Evolutionary conservation across 2,888 invertebrate genomes (phyloP), one percentile per base, ranked within the genome.

Genomic region (Mythimna ferrago): DNA sequence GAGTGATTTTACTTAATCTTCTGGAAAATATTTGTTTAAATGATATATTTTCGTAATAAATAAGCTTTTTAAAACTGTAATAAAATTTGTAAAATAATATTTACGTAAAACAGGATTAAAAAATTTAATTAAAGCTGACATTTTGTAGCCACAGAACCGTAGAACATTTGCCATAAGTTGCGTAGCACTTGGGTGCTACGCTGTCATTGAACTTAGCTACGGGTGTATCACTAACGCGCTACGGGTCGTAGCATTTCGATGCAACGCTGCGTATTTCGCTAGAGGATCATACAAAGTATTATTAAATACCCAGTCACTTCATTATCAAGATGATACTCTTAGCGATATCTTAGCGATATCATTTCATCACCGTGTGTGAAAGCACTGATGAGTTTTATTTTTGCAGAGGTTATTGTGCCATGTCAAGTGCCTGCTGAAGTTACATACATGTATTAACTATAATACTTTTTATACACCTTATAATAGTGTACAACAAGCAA

Each of bases 1-100:
- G 35, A 68, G 48, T 44, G 61, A 48, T 65, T 81, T 66, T n/a
- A 48, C 53, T n/a, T 48, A 65, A 81, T 65, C 5, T 2, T 38
- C 6, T 16, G 38, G 62, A 57, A 48, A 61, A 79, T 63, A 44
- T 21, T 32, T 14, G 11, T 16, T 53, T 11, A 32, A 66, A 38
- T 70, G 11, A 38, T 38, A n/a, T 38, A 14, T 51, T 4, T 51
- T 51, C 19, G 6, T 44, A 44, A 57, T 11, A 69, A 66, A 57
- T 75, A 75, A 26, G 26, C 56, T 53, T 16, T 53, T 44, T 80
- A 9, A 44, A 44, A 48, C 48, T 6, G 48, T 7, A 48, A n/a
- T 61, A 21, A 48, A 41, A 26, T 35, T 14, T 41, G 11, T 54
- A n/a, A 35, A 54, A 79, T 41, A 11, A 48, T 5, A 35, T 71